Conservation (phyloP, 2,797 vertebrate species). For the Lindbergichthys nudifrons region DNA sequence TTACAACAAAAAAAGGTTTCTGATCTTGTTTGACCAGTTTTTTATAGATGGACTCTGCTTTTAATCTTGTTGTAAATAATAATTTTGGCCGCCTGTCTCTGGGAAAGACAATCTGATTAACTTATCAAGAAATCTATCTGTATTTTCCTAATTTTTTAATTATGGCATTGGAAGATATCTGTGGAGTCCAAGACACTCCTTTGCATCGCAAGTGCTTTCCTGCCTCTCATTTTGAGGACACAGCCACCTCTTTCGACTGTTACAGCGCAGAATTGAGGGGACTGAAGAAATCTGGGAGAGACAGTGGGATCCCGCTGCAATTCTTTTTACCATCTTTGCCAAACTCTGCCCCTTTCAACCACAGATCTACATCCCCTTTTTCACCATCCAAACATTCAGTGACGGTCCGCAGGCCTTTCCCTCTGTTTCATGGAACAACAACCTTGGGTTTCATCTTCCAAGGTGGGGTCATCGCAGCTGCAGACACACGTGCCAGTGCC, state of each 20-base stretch:
- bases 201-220: slow-evolving; percentile 43
- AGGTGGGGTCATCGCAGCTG: slow-evolving; percentile 88
- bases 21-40: slow-evolving; percentile 15
- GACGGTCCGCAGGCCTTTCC: slow-evolving; percentile 66
- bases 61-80: slow-evolving; percentile 24
- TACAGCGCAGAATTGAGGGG: slow-evolving; percentile 28
- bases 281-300: slow-evolving; percentile 16
- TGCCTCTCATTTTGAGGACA: slow-evolving; percentile 27
- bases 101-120: slow-evolving; percentile 8
- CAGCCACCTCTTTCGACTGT: slow-evolving; percentile 23
- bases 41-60: slow-evolving; percentile 8
- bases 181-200: slow-evolving; percentile 61
- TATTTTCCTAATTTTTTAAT: slow-evolving; percentile 4
- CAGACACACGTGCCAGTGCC: slow-evolving; percentile 89
- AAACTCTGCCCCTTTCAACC: slow-evolving; percentile 4
- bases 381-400: not conserved
- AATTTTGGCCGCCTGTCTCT: not conserved
- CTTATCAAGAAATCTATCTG: slow-evolving; percentile 7
- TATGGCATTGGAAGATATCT: slow-evolving; percentile 84
- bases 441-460: slow-evolving; percentile 89
- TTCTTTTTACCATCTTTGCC: slow-evolving; percentile 59
- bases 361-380: slow-evolving; percentile 5
- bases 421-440: slow-evolving; percentile 87
- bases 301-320: slow-evolving; percentile 42
- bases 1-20: not conserved